Conservation (phyloP, 2,888 invertebrate species). For the Cheilosia vulpina region DNA sequence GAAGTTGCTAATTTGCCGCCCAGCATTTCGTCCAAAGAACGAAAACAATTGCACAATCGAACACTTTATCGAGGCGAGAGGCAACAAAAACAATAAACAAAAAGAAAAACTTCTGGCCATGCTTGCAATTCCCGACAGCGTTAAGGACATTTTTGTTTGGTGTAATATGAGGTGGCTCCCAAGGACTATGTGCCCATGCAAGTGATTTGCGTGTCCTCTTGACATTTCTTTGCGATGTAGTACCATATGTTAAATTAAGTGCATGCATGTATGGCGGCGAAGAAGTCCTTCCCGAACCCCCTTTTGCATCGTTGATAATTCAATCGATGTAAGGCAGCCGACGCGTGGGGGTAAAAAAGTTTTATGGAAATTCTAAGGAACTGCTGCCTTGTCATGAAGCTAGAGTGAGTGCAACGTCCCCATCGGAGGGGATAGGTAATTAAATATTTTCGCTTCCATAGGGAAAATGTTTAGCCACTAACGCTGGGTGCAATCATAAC, state of each 20-base stretch:
- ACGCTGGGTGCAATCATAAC: slow-evolving; percentile 30
- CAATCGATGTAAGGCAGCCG: not conserved
- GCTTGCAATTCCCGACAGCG: slow-evolving; percentile 67
- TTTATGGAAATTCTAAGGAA: slow-evolving; percentile 21
- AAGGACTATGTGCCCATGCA: slow-evolving; percentile 41
- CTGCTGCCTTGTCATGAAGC: not conserved
- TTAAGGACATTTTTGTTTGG: slow-evolving; percentile 59
- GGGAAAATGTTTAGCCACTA: slow-evolving; percentile 25
- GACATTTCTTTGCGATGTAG: slow-evolving; percentile 40
- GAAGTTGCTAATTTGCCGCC: slow-evolving; percentile 71
- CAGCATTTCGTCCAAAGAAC: slow-evolving; percentile 39
- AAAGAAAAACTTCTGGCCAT: slow-evolving; percentile 14
- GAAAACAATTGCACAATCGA: slow-evolving; percentile 16
- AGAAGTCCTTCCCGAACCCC: slow-evolving; percentile 16
- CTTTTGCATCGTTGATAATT: not conserved
- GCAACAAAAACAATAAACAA: slow-evolving; percentile 5
- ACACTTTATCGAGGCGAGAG: slow-evolving; percentile 45
- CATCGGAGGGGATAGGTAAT: slow-evolving; percentile 5
- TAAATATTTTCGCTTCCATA: slow-evolving; percentile 23
- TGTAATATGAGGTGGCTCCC: slow-evolving; percentile 38
- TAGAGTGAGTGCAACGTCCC: not conserved
- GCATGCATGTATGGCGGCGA: slow-evolving; percentile 49
- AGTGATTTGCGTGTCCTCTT: slow-evolving; percentile 56
- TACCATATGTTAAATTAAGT: slow-evolving; percentile 40
- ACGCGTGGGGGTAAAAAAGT: slow-evolving; percentile 12